Base-by-base conservation (phyloP, 2,113 vertebrate species). In the Rhinopomastus cyanomelas region DNA sequence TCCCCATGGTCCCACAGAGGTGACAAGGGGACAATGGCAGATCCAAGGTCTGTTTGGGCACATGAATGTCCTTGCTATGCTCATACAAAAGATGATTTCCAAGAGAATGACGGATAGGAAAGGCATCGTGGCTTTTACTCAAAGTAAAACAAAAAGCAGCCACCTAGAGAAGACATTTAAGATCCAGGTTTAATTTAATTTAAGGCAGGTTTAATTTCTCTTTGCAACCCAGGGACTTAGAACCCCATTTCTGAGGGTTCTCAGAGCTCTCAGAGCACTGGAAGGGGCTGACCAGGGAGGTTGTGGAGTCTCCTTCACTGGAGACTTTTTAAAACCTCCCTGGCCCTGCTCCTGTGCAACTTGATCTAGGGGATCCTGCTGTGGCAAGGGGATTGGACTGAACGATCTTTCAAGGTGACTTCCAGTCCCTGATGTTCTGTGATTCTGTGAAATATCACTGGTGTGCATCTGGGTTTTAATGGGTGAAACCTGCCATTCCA, bases 11-110 rank as follows among this genome's bases (percentile, higher is more conserved):
- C n/a, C 62, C 62, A 67, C 29, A 20, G 0, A 2, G 17, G 36
- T 29, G 53, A 42, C 3, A 5, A 12, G 17, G 32, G 16, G 34
- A 23, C 32, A 39, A 12, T 15, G 26, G 22, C 60, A 67, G 44
- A 12, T 7, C 27, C 8, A 42, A 48, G 26, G 1, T 19, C 32
- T 22, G 20, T 30, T 27, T 8, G 4, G 16, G 46, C 46, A 19
- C 71, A 27, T 52, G n/a, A 3, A n/a, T 22, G n/a, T 27, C 30
- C 30, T 46, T 16, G 60, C 19, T 48, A 4, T 12, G 16, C 12
- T 42, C 1, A 0, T 11, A 48, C 29, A 20, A 32, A 67, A 56
- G n/a, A 26, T 17, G 19, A 6, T 64, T 36, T 46, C 30, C 26
- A 30, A 57, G 26, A 20, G 68, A 65, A 51, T 5, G 16, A 75